Percentiles rank a stretch among this genome's conserved stretches.
Evolutionary conservation across 2,888 invertebrate species (phyloP).

Genomic region (Pocota personata): DNA sequence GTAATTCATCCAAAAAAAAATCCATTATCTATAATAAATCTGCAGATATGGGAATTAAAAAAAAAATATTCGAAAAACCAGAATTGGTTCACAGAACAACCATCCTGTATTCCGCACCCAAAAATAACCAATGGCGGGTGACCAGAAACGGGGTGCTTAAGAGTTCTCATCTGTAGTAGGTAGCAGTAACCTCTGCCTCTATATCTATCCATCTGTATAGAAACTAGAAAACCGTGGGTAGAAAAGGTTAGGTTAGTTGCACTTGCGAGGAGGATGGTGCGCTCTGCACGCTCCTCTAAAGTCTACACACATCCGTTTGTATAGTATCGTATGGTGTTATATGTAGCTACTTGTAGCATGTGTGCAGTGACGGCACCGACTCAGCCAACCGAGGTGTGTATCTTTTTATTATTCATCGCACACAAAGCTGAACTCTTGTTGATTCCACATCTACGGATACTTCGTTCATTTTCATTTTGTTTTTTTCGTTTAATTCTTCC

Average conservation of each 20-base stretch:
- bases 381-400: conserved; percentile 22
- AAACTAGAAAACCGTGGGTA: conserved; percentile 42
- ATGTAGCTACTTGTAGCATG: background rate
- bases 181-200: conserved; percentile 7
- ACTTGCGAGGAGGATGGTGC: conserved; percentile 19
- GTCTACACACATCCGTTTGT: background rate
- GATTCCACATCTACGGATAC: conserved; percentile 29
- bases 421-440: conserved; percentile 38
- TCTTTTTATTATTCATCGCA: conserved; percentile 52
- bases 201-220: background rate
- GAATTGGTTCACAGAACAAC: conserved; percentile 45
- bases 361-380: background rate
- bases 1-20: no score
- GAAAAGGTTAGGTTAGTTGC: conserved; percentile 34
- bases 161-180: conserved; percentile 19
- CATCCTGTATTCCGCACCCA: conserved; percentile 27
- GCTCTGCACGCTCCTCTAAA: background rate
- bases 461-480: background rate
- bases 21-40: conserved; percentile 28
- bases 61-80: conserved; percentile 29
- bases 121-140: background rate
- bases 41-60: background rate
- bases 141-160: background rate
- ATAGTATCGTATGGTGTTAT: background rate
- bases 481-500: background rate